A percentile compares a stretch with the other conserved stretches of the same genome.
Conservation (phyloP, 2,888 invertebrate genomes). For the Cotesia congregata region DNA sequence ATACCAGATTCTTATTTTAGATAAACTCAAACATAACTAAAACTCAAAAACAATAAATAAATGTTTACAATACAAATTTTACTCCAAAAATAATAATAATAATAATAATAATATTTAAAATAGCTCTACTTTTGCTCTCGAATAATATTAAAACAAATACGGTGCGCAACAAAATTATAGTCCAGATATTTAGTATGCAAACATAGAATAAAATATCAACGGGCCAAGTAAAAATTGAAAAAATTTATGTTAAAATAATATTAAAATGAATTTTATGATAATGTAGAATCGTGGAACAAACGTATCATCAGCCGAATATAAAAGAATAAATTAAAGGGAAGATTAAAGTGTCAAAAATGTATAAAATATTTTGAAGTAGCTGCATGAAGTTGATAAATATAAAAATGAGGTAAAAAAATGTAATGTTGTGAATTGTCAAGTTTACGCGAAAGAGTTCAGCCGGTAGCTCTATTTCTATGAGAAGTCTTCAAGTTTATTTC, state of each 20-base stretch:
- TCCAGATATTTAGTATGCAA: too few species aligned
- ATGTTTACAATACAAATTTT: too few species aligned
- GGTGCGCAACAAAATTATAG: too few species aligned
- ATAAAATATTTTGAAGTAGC: background rate
- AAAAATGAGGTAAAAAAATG: background rate
- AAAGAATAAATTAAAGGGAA: too few species aligned
- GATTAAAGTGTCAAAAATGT: background rate
- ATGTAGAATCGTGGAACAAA: too few species aligned
- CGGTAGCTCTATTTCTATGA: slow-evolving; percentile 12
- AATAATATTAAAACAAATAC: too few species aligned
- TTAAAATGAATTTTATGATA: too few species aligned
- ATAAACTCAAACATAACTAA: background rate
- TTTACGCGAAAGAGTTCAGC: slow-evolving; percentile 6
- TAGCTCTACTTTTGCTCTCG: background rate
- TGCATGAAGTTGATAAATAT: background rate
- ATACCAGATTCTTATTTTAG: background rate
- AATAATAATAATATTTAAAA: background rate
- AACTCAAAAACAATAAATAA: background rate
- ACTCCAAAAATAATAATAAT: too few species aligned
- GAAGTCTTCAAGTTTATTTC: slow-evolving; percentile 17
- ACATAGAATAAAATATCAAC: too few species aligned
- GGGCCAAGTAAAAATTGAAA: too few species aligned
- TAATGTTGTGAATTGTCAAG: background rate
- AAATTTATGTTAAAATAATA: too few species aligned
- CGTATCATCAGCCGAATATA: too few species aligned